A percentile compares a stretch with the other conserved stretches of the same genome.
Conservation (phyloP, 2,888 invertebrate genomes). For the Nemapogon koenigi region DNA sequence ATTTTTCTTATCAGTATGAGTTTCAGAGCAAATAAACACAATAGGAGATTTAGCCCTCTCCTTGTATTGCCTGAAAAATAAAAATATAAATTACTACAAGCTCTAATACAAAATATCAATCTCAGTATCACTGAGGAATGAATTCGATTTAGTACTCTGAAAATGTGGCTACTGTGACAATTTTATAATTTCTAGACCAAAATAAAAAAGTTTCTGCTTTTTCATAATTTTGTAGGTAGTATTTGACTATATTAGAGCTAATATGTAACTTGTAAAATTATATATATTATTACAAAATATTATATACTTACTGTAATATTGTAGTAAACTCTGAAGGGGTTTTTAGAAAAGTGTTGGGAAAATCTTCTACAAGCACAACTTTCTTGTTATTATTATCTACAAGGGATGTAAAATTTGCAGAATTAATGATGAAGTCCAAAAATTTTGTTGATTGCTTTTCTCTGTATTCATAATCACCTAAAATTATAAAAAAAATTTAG, state of each 20-base stretch:
- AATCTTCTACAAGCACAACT: conserved; percentile 78
- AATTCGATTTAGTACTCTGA: too few species aligned
- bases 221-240: too few species aligned
- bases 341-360: conserved; percentile 77
- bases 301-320: conserved; percentile 70
- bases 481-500: conserved; percentile 21
- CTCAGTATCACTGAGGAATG: too few species aligned
- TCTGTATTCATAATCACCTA: conserved; percentile 50
- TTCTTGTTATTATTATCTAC: conserved; percentile 60
- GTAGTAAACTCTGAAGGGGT: conserved; percentile 70
- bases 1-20: conserved; percentile 65
- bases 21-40: conserved; percentile 76
- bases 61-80: conserved; percentile 60
- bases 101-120: too few species aligned
- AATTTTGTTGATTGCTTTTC: conserved; percentile 74
- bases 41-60: conserved; percentile 70
- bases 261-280: neutral
- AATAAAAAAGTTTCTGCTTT: too few species aligned
- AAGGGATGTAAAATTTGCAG: conserved; percentile 77
- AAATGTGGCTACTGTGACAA: too few species aligned
- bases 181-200: too few species aligned
- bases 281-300: neutral
- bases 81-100: conserved; percentile 4
- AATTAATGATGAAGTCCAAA: conserved; percentile 76
- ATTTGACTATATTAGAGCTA: neutral